Evolutionary conservation across 2,113 vertebrate genomes (phyloP).

Genomic region (Oncorhynchus kisutch): DNA sequence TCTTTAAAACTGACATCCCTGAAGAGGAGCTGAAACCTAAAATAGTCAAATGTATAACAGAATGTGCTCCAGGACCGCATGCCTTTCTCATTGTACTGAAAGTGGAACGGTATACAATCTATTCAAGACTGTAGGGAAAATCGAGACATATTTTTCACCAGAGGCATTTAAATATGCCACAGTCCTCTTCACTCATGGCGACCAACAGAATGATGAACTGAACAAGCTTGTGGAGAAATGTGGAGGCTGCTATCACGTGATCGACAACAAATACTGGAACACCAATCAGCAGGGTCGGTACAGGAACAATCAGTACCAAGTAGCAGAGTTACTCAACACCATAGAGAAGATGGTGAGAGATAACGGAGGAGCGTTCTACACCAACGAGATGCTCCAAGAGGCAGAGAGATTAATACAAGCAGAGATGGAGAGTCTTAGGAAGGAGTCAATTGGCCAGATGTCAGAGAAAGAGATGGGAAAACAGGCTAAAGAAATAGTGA

Average conservation of each 20-base stretch:
- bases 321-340: too few species aligned
- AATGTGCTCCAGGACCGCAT: neutral
- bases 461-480: neutral
- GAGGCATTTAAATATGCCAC: too few species aligned
- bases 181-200: too few species aligned
- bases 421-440: neutral
- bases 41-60: neutral
- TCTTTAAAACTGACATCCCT: neutral
- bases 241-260: too few species aligned
- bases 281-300: too few species aligned
- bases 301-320: neutral
- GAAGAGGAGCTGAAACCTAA: neutral
- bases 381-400: constrained; percentile 10
- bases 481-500: neutral
- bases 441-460: neutral
- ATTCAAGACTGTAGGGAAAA: too few species aligned
- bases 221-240: too few species aligned
- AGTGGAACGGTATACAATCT: too few species aligned
- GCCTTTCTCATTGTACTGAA: too few species aligned
- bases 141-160: too few species aligned
- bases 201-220: too few species aligned
- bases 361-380: constrained; percentile 13
- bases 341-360: constrained; percentile 18
- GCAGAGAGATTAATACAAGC: neutral
- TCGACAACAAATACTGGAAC: too few species aligned